These are phyloP conservation scores for Pelobates cultripes DNA, from an alignment of 2,797 vertebrate species.

Conservation along the genomic window DNA sequence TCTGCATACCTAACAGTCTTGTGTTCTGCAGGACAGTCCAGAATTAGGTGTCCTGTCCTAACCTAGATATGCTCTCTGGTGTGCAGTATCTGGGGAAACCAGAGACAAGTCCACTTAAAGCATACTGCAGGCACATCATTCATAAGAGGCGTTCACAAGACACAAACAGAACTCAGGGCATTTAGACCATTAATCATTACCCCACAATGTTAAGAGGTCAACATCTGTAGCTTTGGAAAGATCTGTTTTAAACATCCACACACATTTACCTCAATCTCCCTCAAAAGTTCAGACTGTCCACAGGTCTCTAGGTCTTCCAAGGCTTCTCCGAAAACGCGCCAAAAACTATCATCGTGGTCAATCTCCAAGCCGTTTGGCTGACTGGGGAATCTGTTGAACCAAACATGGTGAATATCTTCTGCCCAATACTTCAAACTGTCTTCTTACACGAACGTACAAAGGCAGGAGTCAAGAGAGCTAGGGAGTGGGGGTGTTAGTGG, in stretches of 20 bases:
- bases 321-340: constrained; percentile 88
- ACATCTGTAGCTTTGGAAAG: no score
- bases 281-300: constrained; percentile 93
- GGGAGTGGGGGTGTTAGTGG: constrained; percentile 55
- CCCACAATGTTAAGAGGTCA: no score
- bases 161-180: no score
- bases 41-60: no score
- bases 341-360: constrained; percentile 91
- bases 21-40: no score
- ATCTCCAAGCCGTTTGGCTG: constrained; percentile 84
- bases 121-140: no score
- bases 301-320: constrained; percentile 97
- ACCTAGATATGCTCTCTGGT: no score
- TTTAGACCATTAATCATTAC: no score
- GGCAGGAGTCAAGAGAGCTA: constrained; percentile 64
- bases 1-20: no score
- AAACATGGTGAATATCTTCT: constrained; percentile 84
- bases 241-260: background rate
- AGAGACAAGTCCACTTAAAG: no score
- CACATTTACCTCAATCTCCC: constrained; percentile 90
- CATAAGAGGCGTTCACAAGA: no score
- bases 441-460: constrained; percentile 74
- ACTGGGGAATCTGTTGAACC: constrained; percentile 92
- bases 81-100: no score
- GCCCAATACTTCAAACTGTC: constrained; percentile 64